Conservation (phyloP, 64 coral and sea anemone species). For the Porites australiensis region DNA sequence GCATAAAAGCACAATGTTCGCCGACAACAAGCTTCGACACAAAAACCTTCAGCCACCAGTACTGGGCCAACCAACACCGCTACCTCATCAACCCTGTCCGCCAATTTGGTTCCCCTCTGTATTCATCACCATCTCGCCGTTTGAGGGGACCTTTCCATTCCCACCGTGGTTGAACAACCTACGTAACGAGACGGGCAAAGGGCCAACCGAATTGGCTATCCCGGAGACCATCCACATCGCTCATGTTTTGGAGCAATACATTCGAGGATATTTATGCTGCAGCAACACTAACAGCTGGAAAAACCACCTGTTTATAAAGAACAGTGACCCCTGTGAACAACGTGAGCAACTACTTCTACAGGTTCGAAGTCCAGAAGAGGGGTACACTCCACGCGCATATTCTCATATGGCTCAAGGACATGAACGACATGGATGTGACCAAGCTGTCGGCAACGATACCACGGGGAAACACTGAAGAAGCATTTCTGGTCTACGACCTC, state of each 20-base stretch:
- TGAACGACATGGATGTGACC: too few relatives aligned
- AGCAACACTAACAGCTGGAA: neutral
- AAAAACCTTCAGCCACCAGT: too few relatives aligned
- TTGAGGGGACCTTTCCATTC: conserved; percentile 37
- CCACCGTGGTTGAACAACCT: neutral
- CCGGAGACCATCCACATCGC: conserved; percentile 38
- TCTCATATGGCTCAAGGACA: too few relatives aligned
- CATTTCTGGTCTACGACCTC: too few relatives aligned
- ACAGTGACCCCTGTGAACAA: neutral
- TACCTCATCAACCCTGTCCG: neutral
- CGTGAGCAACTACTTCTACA: neutral
- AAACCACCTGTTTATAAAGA: neutral
- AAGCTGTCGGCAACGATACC: too few relatives aligned
- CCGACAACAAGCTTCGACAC: too few relatives aligned
- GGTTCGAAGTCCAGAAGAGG: too few relatives aligned
- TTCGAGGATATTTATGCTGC: neutral
- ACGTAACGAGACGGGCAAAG: neutral
- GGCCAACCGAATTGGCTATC: conserved; percentile 5
- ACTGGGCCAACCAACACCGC: too few relatives aligned
- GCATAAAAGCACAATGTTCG: too few relatives aligned
- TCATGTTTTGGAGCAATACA: neutral
- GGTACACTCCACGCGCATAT: too few relatives aligned
- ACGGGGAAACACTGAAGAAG: too few relatives aligned
- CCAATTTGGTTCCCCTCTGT: conserved; percentile 19
- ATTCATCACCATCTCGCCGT: conserved; percentile 5